Base-by-base conservation (phyloP, 2,113 vertebrate genomes). In the Nycticorax nycticorax region DNA sequence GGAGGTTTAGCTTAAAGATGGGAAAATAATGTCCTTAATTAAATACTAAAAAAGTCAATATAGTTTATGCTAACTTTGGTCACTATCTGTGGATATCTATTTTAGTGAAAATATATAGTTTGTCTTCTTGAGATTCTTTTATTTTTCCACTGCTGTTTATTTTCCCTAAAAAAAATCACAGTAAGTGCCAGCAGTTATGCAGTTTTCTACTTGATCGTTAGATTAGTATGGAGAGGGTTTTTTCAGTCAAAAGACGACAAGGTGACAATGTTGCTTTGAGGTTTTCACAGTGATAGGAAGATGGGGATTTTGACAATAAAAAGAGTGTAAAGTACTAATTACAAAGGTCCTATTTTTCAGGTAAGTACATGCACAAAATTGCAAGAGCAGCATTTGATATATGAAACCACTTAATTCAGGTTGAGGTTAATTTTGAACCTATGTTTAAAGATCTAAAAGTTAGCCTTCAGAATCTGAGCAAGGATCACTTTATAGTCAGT, bases 161-260 rank as follows among this genome's bases (percentile, higher is more conserved):
- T 56, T 48, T 41, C 15, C 14, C 10, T 43, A 23, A 47, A 59
- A 37, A 41, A 59, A 59, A 33, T 53, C 37, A 28, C 5, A 7
- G 0, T 27, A 28, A 28, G 3, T n/a, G 3, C 5, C 59, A 59
- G 9, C 4, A 27, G 4, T 57, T 43, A 43, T 43, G 41, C 41
- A 43, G 41, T 15, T 85, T 67, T 85, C 41, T 52, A 47, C 22
- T 76, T 55, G 16, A 17, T 24, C 3, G 32, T 77, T 43, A 14
- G 5, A 20, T n/a, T 52, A 62, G 1, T 35, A 30, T 45, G 16
- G 35, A 71, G 20, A 39, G 50, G 18, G 3, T 3, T 55, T 53
- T 67, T 43, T 48, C 45, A 47, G 28, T 52, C 41, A 84, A 71
- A 74, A 89, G 14, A 33, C 12, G 11, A 69, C 28, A 86, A 71